Conservation (phyloP, 1,140 invertebrate genomes). For the Scaptomyza montana region DNA sequence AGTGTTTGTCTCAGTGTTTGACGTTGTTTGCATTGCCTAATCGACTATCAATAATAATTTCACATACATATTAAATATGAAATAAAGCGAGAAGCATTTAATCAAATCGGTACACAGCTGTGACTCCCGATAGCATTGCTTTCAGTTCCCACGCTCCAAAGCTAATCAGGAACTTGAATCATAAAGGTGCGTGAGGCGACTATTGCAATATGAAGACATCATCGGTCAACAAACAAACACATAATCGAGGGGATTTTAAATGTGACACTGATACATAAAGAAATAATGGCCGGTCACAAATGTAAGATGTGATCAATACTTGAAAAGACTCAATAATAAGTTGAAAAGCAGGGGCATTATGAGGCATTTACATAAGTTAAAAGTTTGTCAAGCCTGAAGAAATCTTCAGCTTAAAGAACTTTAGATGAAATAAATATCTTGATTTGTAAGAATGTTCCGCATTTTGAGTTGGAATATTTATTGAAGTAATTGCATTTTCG, state of each 20-base stretch:
- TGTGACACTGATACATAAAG: slow-evolving; percentile 49
- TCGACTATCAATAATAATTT: slow-evolving; percentile 81
- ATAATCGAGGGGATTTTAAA: not conserved
- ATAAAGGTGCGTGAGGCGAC: slow-evolving; percentile 42
- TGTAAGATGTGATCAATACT: too few species aligned
- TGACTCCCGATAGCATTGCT: slow-evolving; percentile 43
- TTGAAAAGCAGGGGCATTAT: too few species aligned
- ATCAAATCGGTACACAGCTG: slow-evolving; percentile 66
- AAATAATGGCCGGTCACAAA: slow-evolving; percentile 16
- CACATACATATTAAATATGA: slow-evolving; percentile 81
- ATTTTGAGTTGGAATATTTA: too few species aligned
- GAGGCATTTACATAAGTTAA: too few species aligned
- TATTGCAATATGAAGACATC: slow-evolving; percentile 60
- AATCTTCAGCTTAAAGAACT: too few species aligned
- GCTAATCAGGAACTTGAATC: slow-evolving; percentile 18
- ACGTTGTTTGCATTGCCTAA: slow-evolving; percentile 78
- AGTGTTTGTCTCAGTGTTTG: slow-evolving; percentile 42
- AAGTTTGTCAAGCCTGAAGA: too few species aligned
- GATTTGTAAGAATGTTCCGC: too few species aligned
- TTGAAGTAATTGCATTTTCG: not conserved
- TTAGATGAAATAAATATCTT: too few species aligned
- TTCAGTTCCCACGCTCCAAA: slow-evolving; percentile 67
- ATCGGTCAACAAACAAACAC: slow-evolving; percentile 11
- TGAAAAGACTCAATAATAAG: slow-evolving; percentile 5
- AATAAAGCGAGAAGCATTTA: slow-evolving; percentile 81